These are phyloP conservation scores for Emydoidea blandingii DNA, from an alignment of 2,797 vertebrate species.

Conservation along the genomic window DNA sequence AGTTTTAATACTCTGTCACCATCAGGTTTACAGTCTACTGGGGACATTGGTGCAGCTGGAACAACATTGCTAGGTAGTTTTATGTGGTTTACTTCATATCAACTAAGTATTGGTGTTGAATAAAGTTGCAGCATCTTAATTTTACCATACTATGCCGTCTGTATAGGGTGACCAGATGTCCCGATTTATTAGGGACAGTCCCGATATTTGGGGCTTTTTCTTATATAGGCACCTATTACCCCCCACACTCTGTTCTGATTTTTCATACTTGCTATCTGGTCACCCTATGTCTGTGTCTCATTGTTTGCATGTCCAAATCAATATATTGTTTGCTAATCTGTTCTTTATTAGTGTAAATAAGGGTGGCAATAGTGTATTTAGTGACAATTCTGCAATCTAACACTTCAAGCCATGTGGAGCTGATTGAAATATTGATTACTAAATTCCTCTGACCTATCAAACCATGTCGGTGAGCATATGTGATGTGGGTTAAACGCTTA, in stretches of 20 bases:
- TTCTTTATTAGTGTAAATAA: neutral
- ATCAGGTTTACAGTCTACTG: neutral
- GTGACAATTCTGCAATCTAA: neutral
- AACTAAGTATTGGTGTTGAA: accelerated
- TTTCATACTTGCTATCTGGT: no score
- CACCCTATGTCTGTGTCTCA: neutral
- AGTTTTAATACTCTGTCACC: accelerated
- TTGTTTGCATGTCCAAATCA: neutral
- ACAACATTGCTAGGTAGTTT: neutral
- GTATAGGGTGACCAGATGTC: no score
- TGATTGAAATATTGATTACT: neutral
- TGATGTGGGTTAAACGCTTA: slow-evolving; percentile 13
- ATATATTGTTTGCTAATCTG: accelerated
- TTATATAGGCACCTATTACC: no score
- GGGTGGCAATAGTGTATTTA: neutral
- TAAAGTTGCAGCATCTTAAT: neutral
- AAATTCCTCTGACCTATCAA: slow-evolving; percentile 40
- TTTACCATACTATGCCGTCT: neutral
- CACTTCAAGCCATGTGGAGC: slow-evolving; percentile 14
- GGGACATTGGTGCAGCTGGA: neutral
- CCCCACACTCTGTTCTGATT: no score
- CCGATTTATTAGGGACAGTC: no score
- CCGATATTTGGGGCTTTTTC: no score
- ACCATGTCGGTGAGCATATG: neutral
- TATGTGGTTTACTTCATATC: neutral